Base-by-base conservation (phyloP, 2,113 vertebrate genomes). In the Chloropsis hardwickii region DNA sequence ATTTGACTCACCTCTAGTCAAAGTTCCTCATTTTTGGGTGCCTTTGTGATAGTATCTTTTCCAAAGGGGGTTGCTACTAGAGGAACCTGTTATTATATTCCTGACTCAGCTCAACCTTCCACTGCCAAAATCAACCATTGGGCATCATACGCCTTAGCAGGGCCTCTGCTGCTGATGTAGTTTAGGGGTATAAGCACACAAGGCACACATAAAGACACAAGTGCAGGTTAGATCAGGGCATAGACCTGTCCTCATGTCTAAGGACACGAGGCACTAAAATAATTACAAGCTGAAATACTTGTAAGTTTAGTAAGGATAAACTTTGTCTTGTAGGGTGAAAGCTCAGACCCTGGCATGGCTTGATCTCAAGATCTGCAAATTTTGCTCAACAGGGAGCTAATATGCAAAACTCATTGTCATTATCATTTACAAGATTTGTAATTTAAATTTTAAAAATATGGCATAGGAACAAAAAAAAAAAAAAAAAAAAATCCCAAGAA, bases 381-480 rank as follows among this genome's bases (percentile, higher is more conserved):
- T 79, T 96, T 76, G 28, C 67, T 20, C 37, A 56, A 37, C 4
- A 22, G 12, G 42, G 35, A 11, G 39, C 33, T 64, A 33, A 23
- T 29, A 33, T 9, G 35, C 71, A 82, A 85, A 95, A 48, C 7
- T 9, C 45, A 33, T 11, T 62, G 81, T 28, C 27, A 10, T 44
- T 74, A 37, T 67, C 20, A 53, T 57, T 33, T 70, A 69, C 16
- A 19, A 66, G 54, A 58, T 18, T 27, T 0, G 0, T 14, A 10
- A 31, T 48, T 74, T 48, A 69, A 35, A 57, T 65, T 95, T 79
- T 21, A 10, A 76, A 93, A 88, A 90, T 44, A 50, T 5, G 2
- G 42, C 58, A 35, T 8, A 40, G 29, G 0, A n/a, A n/a, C n/a
- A 17, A 9, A 24, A 15, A 40, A 14, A 45, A n/a, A 1, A 27